Evolutionary conservation across 2,797 vertebrate species (phyloP).

Genomic region (Etheostoma perlongum): DNA sequence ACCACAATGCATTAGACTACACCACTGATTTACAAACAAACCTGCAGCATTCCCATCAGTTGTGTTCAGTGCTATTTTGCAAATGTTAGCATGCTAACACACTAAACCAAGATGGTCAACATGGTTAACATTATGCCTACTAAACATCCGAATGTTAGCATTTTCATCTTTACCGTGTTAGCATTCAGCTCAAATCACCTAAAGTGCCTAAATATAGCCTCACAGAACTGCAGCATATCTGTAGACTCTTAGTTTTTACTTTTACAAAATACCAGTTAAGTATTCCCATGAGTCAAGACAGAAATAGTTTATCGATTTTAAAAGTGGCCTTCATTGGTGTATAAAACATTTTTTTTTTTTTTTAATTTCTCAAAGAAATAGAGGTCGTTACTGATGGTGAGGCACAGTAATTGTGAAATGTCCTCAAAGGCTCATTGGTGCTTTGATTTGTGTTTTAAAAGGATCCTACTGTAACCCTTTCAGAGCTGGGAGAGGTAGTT

Average conservation of each 20-base stretch:
- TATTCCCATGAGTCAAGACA: slow-evolving; percentile 6
- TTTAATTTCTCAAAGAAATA: slow-evolving; percentile 8
- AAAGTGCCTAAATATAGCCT: background rate
- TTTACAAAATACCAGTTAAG: background rate
- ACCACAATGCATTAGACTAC: no score
- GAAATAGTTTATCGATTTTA: slow-evolving; percentile 27
- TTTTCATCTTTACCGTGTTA: background rate
- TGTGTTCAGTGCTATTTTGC: background rate
- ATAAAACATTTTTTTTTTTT: slow-evolving; percentile 24
- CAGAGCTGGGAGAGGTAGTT: slow-evolving; percentile 2
- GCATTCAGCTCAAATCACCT: background rate
- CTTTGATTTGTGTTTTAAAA: slow-evolving; percentile 57
- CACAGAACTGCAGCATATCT: background rate
- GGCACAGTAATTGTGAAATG: slow-evolving; percentile 34
- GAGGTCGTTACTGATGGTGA: slow-evolving; percentile 20
- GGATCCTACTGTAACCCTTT: slow-evolving; percentile 29
- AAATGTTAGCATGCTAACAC: background rate
- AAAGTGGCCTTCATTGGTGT: slow-evolving; percentile 20
- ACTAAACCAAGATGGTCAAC: background rate
- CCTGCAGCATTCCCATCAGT: no score
- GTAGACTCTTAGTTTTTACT: background rate
- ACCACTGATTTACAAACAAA: no score
- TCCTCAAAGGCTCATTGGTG: slow-evolving; percentile 47
- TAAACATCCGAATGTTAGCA: background rate
- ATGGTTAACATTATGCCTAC: background rate